Percentiles rank a stretch among this genome's conserved stretches.
Conservation (phyloP, 1,140 invertebrate genomes). For the Sinonovacula constricta region DNA sequence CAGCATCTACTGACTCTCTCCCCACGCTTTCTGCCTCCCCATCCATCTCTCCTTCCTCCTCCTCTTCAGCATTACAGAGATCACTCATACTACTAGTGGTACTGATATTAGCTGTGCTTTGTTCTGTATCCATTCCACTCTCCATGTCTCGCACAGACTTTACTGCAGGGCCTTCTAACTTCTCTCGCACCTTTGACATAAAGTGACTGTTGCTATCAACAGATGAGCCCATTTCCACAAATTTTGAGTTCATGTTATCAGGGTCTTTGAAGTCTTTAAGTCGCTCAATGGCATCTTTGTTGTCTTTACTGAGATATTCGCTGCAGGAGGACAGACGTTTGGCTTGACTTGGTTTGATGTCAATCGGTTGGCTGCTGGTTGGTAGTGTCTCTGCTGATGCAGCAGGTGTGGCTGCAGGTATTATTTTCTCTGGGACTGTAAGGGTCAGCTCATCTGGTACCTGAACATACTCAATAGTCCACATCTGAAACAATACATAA, state of each 20-base stretch:
- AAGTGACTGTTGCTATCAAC: conserved; percentile 70
- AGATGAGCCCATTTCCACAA: conserved; percentile 71
- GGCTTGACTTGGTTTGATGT: conserved; percentile 52
- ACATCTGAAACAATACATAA: conserved; percentile 86
- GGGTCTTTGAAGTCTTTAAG: conserved; percentile 73
- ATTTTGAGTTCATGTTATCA: conserved; percentile 64
- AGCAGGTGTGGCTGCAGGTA: conserved; percentile 12
- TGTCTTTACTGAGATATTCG: conserved; percentile 59
- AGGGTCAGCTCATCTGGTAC: conserved; percentile 84
- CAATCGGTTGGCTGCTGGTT: conserved; percentile 44
- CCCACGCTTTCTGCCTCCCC: conserved; percentile 55
- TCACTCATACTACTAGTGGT: conserved; percentile 71
- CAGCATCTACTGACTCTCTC: conserved; percentile 58
- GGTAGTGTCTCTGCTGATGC: not conserved
- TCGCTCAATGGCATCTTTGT: conserved; percentile 61
- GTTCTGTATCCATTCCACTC: conserved; percentile 39
- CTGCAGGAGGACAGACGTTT: conserved; percentile 63
- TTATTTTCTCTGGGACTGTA: conserved; percentile 50
- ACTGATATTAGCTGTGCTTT: conserved; percentile 60
- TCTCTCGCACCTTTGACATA: conserved; percentile 41
- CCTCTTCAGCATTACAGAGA: conserved; percentile 56
- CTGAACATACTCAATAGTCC: conserved; percentile 96
- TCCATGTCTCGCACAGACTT: conserved; percentile 42
- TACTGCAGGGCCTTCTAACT: conserved; percentile 46
- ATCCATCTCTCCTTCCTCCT: conserved; percentile 37